Evolutionary conservation across 2,888 invertebrate species (phyloP).

Genomic region (Plagiodera versicolora): DNA sequence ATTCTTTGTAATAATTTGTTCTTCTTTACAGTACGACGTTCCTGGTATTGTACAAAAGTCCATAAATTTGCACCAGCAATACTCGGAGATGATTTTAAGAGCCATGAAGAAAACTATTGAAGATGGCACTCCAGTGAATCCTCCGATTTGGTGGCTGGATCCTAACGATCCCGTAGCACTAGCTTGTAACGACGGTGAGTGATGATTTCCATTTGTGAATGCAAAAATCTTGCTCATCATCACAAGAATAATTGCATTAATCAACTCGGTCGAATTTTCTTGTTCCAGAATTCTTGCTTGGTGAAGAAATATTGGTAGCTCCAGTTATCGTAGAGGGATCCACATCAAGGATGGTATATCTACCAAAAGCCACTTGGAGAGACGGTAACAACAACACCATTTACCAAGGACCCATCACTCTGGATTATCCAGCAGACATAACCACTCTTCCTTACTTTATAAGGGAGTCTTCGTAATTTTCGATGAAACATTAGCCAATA

Average conservation of each 20-base stretch:
- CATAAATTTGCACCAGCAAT: slow-evolving; percentile 66
- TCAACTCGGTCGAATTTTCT: no score
- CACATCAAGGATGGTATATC: slow-evolving; percentile 67
- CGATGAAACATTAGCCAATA: no score
- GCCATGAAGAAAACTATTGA: slow-evolving; percentile 63
- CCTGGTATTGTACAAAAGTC: slow-evolving; percentile 65
- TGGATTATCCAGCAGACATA: slow-evolving; percentile 70
- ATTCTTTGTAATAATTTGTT: not conserved
- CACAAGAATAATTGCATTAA: no score
- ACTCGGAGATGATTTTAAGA: slow-evolving; percentile 63
- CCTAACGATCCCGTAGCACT: slow-evolving; percentile 66
- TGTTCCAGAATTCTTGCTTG: slow-evolving; percentile 76
- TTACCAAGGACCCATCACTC: slow-evolving; percentile 64
- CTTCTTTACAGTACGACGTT: slow-evolving; percentile 55
- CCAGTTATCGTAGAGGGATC: slow-evolving; percentile 71
- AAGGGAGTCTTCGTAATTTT: not conserved
- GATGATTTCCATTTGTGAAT: no score
- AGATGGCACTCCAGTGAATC: slow-evolving; percentile 72
- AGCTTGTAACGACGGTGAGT: slow-evolving; percentile 61
- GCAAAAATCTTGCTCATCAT: no score
- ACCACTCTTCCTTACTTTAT: slow-evolving; percentile 70
- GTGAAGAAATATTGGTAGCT: slow-evolving; percentile 75
- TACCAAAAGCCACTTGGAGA: slow-evolving; percentile 75
- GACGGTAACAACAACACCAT: slow-evolving; percentile 59
- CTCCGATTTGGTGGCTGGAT: slow-evolving; percentile 85